Base-by-base conservation (phyloP, 2,888 invertebrate genomes). In the Cactoblastis cactorum region DNA sequence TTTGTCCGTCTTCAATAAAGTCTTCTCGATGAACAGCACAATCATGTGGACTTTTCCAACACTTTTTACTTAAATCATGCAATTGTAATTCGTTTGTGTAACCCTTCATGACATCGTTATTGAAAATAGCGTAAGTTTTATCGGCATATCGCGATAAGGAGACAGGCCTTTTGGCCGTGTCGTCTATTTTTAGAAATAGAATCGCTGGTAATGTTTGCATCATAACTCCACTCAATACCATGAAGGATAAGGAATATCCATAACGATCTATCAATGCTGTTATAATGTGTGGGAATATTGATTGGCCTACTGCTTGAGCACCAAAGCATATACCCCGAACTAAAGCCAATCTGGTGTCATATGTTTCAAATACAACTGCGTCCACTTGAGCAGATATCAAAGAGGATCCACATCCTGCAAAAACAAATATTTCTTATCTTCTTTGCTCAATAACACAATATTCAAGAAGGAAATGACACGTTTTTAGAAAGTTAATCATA, bases 11-110 rank as follows among this genome's bases (percentile, higher is more conserved):
- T 38, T 74, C 72, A 45, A 61, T 56, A 4, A 46, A 56, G 12
- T 77, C 78, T 11, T 80, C 76, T 34, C 69, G 60, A 41, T 82
- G 75, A 45, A 80, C 61, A 59, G 79, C 83, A 46, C 86, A 81
- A 49, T 87, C 87, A n/a, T 87, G 80, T 8, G 89, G 90, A 69
- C 82, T 89, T 61, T 84, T 80, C 90, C 90, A 90, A 62, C 76
- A 80, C 71, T 88, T 88, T 58, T 76, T 81, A 51, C 80, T 76
- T 64, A 89, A 62, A 54, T 85, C 83, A 34, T 84, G 75, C 49
- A 90, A 63, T 66, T 82, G 89, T 51, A 90, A 56, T 64, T 88
- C 87, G 24, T 77, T 76, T n/a, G 74, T 68, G 51, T 75, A 80
- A 52, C 69, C 70, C 54, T 73, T 77, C 47, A 74, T 59, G 0